Base-by-base conservation (phyloP, 92 coral and sea anemone species). In the Ricordea florida region DNA sequence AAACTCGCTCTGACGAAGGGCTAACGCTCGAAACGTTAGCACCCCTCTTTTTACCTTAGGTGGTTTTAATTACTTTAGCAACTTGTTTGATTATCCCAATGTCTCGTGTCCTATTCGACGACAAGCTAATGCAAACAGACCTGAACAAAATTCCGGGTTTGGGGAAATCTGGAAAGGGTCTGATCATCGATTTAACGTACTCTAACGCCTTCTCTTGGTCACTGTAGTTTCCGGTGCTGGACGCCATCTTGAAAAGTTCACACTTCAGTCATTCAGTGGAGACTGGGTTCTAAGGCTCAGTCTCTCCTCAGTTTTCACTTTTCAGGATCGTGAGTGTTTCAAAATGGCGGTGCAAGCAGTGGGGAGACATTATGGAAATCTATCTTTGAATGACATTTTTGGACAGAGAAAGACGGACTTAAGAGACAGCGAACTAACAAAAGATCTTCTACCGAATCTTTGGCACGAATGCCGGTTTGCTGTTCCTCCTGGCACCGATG, bases 91-190 rank as follows among this genome's bases (percentile, higher is more conserved):
- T n/a, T n/a, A n/a, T n/a, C n/a, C n/a, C n/a, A n/a, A n/a, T n/a
- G n/a, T n/a, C n/a, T n/a, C n/a, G n/a, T n/a, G n/a, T n/a, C n/a
- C 16, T 17, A 2, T 1, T 3, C 15, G 9, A n/a, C 15, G 6
- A 32, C 3, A 21, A 31, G 16, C 37, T 18, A 33, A 10, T 10
- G 0, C 24, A 4, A 42, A 56, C 87, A 80, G 59, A 94, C 98
- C 92, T 78, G 67, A 94, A 94, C 14, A 60, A 11, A 33, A 94
- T 92, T 25, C 98, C 98, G 21, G 94, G 97, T 57, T 70, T 80
- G 30, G 98, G 98, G 36, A 94, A 94, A 76, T 94, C 97, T 6
- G 97, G 98, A 45, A 94, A 83, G 6, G 83, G 58, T 62, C 96
- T 79, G 13, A 94, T 86, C 13, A 88, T 66, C 24, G 78, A 52